Evolutionary conservation across 2,113 vertebrate genomes (phyloP).

Genomic region (Rousettus leschenaultii): DNA sequence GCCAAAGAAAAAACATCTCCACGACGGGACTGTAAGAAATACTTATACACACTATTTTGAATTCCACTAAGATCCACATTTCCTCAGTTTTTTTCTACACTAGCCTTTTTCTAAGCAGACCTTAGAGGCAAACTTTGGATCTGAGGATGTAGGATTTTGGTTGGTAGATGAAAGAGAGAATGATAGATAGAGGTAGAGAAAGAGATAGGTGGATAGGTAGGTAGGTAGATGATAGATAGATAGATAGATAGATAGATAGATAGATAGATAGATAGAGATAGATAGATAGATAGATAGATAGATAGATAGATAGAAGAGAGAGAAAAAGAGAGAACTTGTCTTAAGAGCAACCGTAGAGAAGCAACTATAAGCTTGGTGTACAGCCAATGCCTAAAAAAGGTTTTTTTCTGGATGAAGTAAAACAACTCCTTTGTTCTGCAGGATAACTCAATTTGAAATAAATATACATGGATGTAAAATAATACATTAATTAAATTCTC

Average conservation of each 20-base stretch:
- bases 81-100: neutral
- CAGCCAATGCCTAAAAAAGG: neutral
- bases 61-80: neutral
- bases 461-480: constrained; percentile 63
- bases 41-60: neutral
- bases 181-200: neutral
- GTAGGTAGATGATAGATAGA: no score
- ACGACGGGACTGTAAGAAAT: neutral
- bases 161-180: neutral
- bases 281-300: no score
- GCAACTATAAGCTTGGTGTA: neutral
- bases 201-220: no score
- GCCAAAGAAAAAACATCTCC: neutral
- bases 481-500: constrained; percentile 65
- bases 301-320: neutral
- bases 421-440: constrained; percentile 51
- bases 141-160: neutral
- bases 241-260: no score
- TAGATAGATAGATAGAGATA: neutral
- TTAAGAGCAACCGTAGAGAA: neutral
- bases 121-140: neutral
- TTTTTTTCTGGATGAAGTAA: neutral
- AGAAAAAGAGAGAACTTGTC: neutral
- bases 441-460: constrained; percentile 57
- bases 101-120: neutral